phyloP scores from a whole-genome alignment of 2,888 invertebrate species.

The Agonum fuliginosum region DNA sequence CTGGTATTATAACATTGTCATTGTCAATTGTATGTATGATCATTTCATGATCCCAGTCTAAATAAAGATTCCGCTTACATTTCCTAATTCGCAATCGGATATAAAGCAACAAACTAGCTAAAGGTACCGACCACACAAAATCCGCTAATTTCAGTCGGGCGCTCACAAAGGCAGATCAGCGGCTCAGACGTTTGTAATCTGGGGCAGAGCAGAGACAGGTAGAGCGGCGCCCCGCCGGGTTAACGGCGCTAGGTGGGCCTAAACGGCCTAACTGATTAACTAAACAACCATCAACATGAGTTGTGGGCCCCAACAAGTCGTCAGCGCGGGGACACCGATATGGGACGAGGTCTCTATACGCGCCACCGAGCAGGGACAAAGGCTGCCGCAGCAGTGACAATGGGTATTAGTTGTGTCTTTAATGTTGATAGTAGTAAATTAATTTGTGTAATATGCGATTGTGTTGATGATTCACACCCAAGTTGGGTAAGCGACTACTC shows the following conservation, averaged over 20 bases:
- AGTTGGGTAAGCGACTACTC: no score
- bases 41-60: no score
- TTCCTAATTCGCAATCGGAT: no score
- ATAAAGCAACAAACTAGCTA: slow-evolving; percentile 6
- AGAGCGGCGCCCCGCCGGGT: slow-evolving; percentile 64
- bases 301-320: slow-evolving; percentile 52
- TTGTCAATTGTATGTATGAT: no score
- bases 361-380: slow-evolving; percentile 37
- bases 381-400: no score
- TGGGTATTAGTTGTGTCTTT: no score
- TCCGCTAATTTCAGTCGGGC: slow-evolving; percentile 32
- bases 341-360: slow-evolving; percentile 34
- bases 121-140: slow-evolving; percentile 16
- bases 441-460: no score
- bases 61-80: no score
- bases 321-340: slow-evolving; percentile 33
- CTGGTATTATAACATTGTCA: no score
- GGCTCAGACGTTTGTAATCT: no score
- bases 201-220: slow-evolving; percentile 54
- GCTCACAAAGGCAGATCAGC: slow-evolving; percentile 17
- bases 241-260: slow-evolving; percentile 63
- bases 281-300: slow-evolving; percentile 60
- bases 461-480: no score
- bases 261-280: slow-evolving; percentile 60
- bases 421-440: no score